Base-by-base conservation (phyloP, 2,797 vertebrate species). In the Paramormyrops hopkinsi region DNA sequence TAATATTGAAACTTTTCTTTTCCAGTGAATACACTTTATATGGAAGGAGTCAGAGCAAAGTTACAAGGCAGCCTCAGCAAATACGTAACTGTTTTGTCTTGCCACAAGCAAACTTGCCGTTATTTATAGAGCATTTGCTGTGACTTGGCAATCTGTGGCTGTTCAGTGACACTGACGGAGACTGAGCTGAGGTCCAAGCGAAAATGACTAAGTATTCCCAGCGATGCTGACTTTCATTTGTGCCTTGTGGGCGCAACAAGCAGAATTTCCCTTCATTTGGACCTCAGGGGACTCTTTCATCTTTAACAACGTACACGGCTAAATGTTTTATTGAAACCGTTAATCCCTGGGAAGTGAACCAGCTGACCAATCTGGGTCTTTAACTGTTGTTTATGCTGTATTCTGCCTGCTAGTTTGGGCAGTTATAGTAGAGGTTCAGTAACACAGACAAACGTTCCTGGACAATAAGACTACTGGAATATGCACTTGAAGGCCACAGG, bases 71-170 rank as follows among this genome's bases (percentile, higher is more conserved):
- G 41, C 46, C 46, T 84, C 82, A 50, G 82, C n/a, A 50, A 62
- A 84, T 84, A 22, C 19, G 7, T 84, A 46, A 84, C 82, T 11
- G 82, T 46, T 25, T 84, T 4, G 46, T 84, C 79, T 83, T 83
- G 44, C 79, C 79, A 48, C 79, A 46, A n/a, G 79, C 79, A 83
- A 11, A 83, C 82, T 84, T 50, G 82, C 11, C 82, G n/a, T 84
- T 50, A 86, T 54, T 86, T 53, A 86, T 86, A 54, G 46, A 50
- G 85, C 48, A 14, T 54, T 86, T 50, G 29, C 25, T 54, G 25
- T 54, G 85, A 86, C 51, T 54, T 54, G 85, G 85, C 29, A 19
- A n/a, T 86, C 25, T 86, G 85, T 54, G n/a, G 44, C 83, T 85
- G 48, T 11, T 85, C 22, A 14, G 51, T 48, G 46, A 50, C 41